phyloP scores from a whole-genome alignment of 1,140 invertebrate species.

The Meloidogyne floridensis region DNA sequence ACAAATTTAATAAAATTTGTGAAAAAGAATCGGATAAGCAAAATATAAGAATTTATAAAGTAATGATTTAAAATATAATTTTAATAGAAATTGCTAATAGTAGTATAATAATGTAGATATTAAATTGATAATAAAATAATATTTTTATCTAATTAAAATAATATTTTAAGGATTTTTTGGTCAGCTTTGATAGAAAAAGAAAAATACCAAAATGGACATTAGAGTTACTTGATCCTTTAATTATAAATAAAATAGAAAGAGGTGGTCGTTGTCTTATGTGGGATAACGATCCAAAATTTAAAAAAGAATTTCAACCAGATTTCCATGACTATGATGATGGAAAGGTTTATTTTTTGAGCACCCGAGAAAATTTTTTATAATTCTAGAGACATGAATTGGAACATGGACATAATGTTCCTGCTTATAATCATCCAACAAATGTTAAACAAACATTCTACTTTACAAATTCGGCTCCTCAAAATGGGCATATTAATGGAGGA shows the following conservation, averaged over 20 bases:
- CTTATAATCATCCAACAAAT: neutral
- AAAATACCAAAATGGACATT: constrained; percentile 4
- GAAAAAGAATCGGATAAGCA: neutral
- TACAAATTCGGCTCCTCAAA: constrained; percentile 12
- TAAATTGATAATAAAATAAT: too few species aligned
- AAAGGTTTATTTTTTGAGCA: neutral
- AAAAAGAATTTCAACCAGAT: neutral
- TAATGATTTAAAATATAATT: neutral
- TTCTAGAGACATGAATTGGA: neutral
- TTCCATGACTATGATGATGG: neutral
- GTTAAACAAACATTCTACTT: neutral
- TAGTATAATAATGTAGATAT: too few species aligned
- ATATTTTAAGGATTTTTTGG: neutral
- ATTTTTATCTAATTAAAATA: too few species aligned
- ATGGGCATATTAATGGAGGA: neutral
- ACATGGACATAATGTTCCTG: constrained; percentile 7
- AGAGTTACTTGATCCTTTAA: neutral
- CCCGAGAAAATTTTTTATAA: neutral
- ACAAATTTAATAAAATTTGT: neutral
- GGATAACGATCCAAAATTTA: neutral
- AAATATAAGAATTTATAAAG: neutral
- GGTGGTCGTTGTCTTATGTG: neutral
- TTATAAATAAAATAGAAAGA: neutral
- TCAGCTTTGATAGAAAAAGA: neutral
- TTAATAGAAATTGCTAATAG: too few species aligned